A percentile compares a stretch with the other conserved stretches of the same genome.
Conservation (phyloP, 2,888 invertebrate species). For the Meloe dianella region DNA sequence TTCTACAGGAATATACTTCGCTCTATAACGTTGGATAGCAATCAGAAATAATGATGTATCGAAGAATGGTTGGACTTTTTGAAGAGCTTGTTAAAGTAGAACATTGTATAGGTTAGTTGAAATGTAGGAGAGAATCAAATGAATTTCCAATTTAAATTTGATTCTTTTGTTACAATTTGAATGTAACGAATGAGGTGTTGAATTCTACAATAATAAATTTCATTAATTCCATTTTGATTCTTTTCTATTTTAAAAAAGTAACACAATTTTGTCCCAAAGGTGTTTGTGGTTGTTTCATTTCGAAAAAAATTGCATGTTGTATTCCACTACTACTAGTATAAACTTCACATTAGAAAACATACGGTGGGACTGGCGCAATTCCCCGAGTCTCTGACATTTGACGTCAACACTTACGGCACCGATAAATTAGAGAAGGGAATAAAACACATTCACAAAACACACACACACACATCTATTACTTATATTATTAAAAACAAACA, state of each 20-base stretch:
- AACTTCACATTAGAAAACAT: constrained; percentile 55
- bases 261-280: background rate
- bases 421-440: constrained; percentile 56
- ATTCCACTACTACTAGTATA: background rate
- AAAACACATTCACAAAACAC: constrained; percentile 25
- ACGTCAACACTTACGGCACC: constrained; percentile 52
- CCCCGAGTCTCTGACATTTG: constrained; percentile 53
- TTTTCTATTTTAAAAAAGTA: background rate
- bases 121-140: background rate
- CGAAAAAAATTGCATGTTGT: background rate
- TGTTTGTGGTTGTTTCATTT: background rate
- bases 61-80: constrained; percentile 19
- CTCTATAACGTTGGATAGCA: constrained; percentile 14
- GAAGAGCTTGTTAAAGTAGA: constrained; percentile 1
- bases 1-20: background rate
- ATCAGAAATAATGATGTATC: constrained; percentile 30
- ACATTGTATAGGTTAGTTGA: background rate
- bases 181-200: constrained; percentile 36
- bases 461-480: constrained; percentile 22
- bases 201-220: constrained; percentile 30
- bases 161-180: constrained; percentile 33
- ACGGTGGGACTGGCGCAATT: constrained; percentile 55
- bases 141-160: constrained; percentile 36
- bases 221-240: background rate
- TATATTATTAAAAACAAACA: constrained; percentile 22